These are phyloP conservation scores for Chelidonichthys spinosus DNA, from an alignment of 2,797 vertebrate species.

Conservation along the genomic window DNA sequence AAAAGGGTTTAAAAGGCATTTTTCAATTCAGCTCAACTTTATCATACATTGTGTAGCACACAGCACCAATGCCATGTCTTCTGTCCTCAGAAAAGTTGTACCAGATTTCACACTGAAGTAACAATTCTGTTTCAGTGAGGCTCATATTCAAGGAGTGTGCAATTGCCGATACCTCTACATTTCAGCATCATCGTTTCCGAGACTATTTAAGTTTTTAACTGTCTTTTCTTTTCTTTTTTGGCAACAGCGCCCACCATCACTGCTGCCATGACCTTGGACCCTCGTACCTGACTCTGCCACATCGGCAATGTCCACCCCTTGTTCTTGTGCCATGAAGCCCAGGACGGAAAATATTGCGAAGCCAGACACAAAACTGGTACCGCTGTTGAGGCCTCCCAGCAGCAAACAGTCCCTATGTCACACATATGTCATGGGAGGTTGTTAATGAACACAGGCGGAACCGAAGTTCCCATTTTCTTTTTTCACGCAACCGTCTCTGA, in stretches of 20 bases:
- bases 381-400: slow-evolving; percentile 99
- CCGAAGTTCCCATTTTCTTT: slow-evolving; percentile 89
- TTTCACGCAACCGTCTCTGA: slow-evolving; percentile 78
- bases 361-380: slow-evolving; percentile 99
- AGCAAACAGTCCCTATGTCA: slow-evolving; percentile 99
- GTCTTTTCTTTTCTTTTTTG: slow-evolving; percentile 68
- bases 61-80: slow-evolving; percentile 39
- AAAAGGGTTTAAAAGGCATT: too few relatives aligned
- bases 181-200: slow-evolving; percentile 66
- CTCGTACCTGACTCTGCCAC: slow-evolving; percentile 99
- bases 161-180: slow-evolving; percentile 76
- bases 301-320: slow-evolving; percentile 99
- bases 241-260: slow-evolving; percentile 95
- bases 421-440: slow-evolving; percentile 98
- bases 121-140: slow-evolving; percentile 67
- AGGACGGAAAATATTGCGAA: slow-evolving; percentile 99
- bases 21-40: too few relatives aligned
- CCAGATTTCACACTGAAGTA: slow-evolving; percentile 44
- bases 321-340: slow-evolving; percentile 99
- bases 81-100: slow-evolving; percentile 51
- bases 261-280: slow-evolving; percentile 86
- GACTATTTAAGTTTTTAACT: slow-evolving; percentile 55
- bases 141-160: slow-evolving; percentile 76
- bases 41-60: slow-evolving; percentile 45
- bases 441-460: slow-evolving; percentile 91